Conservation (phyloP, 2,113 vertebrate genomes). For the Macroglossus sobrinus region DNA sequence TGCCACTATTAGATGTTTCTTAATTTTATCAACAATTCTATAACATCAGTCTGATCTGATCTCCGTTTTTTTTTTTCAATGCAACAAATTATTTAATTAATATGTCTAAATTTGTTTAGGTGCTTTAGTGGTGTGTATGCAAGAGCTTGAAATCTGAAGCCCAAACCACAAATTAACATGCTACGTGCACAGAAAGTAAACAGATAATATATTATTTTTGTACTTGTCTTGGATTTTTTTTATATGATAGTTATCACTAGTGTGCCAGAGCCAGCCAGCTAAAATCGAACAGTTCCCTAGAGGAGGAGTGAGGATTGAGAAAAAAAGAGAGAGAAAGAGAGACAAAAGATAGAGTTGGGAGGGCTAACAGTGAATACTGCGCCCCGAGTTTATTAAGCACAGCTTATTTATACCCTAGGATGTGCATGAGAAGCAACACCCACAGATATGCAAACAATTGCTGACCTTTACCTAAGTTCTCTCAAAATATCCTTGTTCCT, state of each 20-base stretch:
- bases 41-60: background rate
- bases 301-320: too few species aligned
- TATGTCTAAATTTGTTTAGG: background rate
- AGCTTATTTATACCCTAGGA: too few species aligned
- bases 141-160: conserved; percentile 15
- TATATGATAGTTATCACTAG: background rate
- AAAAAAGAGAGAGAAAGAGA: too few species aligned
- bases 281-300: too few species aligned
- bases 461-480: too few species aligned
- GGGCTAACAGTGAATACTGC: too few species aligned
- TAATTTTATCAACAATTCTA: conserved; percentile 30
- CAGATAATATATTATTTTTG: background rate
- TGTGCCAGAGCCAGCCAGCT: too few species aligned
- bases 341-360: too few species aligned
- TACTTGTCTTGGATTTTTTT: background rate
- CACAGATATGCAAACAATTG: too few species aligned
- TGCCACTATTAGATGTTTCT: background rate
- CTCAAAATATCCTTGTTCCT: too few species aligned
- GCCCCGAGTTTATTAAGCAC: too few species aligned
- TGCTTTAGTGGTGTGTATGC: background rate
- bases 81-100: background rate
- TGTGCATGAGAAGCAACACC: too few species aligned
- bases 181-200: background rate
- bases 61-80: background rate
- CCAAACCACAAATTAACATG: background rate